Conservation (phyloP, 2,888 invertebrate genomes). For the Aradus depressus region DNA sequence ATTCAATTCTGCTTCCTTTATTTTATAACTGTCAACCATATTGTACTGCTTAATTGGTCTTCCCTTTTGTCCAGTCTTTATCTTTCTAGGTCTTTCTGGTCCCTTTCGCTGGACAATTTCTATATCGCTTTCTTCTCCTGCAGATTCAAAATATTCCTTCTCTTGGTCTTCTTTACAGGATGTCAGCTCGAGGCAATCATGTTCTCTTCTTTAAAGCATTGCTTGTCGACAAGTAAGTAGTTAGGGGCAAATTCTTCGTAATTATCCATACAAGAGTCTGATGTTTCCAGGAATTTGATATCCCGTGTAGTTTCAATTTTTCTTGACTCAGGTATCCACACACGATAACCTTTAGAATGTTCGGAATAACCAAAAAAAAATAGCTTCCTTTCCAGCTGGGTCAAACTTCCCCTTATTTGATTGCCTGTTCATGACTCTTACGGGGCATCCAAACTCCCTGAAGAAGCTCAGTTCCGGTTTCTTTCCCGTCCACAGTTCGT, state of each 20-base stretch:
- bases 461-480: conserved; percentile 1
- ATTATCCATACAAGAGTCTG: too few species aligned
- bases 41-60: too few species aligned
- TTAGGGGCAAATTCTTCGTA: too few species aligned
- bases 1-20: too few species aligned
- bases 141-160: too few species aligned
- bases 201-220: background rate
- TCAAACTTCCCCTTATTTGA: background rate
- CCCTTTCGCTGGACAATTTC: too few species aligned
- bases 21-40: too few species aligned
- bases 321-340: background rate
- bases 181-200: background rate
- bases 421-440: background rate
- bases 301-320: background rate
- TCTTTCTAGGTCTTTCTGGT: too few species aligned
- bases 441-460: background rate
- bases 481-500: conserved; percentile 1
- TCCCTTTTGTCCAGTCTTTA: too few species aligned
- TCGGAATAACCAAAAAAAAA: conserved; percentile 9
- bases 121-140: background rate
- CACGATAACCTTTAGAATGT: background rate
- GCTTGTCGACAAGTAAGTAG: too few species aligned
- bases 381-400: background rate
- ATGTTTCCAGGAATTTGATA: background rate
- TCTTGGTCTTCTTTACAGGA: background rate